These are phyloP conservation scores for Drosophila anceps DNA, from an alignment of 2,888 invertebrate genomes.

Conservation along the genomic window DNA sequence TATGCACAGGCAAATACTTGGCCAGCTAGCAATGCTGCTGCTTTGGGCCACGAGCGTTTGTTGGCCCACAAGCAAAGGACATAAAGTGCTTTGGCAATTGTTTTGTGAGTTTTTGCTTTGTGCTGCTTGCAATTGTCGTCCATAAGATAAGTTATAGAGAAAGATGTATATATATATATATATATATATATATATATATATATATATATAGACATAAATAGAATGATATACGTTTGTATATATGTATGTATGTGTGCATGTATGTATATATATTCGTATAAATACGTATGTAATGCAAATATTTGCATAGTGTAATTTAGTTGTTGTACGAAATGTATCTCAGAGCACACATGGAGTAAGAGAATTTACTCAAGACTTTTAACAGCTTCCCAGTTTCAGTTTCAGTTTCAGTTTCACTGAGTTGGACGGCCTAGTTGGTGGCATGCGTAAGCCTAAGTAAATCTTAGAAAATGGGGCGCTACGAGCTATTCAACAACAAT, in stretches of 20 bases:
- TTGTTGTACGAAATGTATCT: constrained; percentile 67
- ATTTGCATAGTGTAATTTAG: constrained; percentile 78
- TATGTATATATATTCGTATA: constrained; percentile 28
- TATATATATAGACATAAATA: background rate
- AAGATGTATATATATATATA: background rate
- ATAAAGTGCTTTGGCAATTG: constrained; percentile 57
- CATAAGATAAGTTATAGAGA: constrained; percentile 31
- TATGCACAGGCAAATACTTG: constrained; percentile 1
- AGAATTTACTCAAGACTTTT: constrained; percentile 71
- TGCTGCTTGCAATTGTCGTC: constrained; percentile 67
- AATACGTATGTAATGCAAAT: constrained; percentile 55
- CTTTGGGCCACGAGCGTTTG: constrained; percentile 23
- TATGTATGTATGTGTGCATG: constrained; percentile 1
- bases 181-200: constrained; percentile 6
- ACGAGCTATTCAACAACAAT: constrained; percentile 41
- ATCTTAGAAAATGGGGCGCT: constrained; percentile 26
- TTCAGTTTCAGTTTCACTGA: constrained; percentile 40
- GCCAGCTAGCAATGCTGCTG: background rate
- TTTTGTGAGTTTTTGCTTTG: constrained; percentile 61
- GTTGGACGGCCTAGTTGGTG: constrained; percentile 33
- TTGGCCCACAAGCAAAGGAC: constrained; percentile 42
- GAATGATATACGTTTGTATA: constrained; percentile 4
- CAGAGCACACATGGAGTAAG: constrained; percentile 9
- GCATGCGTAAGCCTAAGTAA: constrained; percentile 49
- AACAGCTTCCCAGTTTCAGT: constrained; percentile 46